Conservation (phyloP, 2,797 vertebrate genomes). For the Coreius guichenoti region DNA sequence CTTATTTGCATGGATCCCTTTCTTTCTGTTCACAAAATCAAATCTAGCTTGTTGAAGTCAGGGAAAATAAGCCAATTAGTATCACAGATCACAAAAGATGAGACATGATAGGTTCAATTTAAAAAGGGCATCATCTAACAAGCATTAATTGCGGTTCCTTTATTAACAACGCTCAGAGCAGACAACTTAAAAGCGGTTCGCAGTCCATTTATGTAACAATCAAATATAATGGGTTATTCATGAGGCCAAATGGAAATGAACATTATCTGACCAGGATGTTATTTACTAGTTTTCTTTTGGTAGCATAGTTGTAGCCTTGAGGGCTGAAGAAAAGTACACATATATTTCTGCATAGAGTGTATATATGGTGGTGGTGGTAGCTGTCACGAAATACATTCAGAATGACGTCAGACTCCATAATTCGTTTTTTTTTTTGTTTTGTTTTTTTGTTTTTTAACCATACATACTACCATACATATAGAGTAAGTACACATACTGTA, state of each 20-base stretch:
- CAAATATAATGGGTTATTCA: conserved; percentile 21
- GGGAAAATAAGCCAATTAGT: conserved; percentile 36
- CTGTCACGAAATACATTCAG: neutral
- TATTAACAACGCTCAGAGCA: conserved; percentile 29
- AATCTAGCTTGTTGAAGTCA: conserved; percentile 20
- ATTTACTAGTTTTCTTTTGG: conserved; percentile 2
- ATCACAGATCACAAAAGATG: conserved; percentile 34
- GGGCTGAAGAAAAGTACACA: neutral
- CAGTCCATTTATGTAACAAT: conserved; percentile 9
- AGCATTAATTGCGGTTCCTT: conserved; percentile 28
- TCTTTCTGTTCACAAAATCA: conserved; percentile 18
- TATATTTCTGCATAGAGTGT: neutral
- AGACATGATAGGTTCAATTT: conserved; percentile 34
- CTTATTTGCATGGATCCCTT: conserved; percentile 1
- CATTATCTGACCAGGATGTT: neutral
- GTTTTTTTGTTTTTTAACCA: no score
- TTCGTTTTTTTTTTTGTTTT: no score
- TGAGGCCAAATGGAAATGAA: neutral
- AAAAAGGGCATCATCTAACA: conserved; percentile 27
- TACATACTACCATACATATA: neutral
- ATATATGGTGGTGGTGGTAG: neutral
- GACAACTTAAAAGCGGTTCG: conserved; percentile 16
- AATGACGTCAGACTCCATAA: no score
- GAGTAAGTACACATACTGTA: neutral
- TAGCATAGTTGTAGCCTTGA: neutral